Conservation (phyloP, 35 echinoderm and acorn worm genomes). For the Apostichopus parvimensis region DNA sequence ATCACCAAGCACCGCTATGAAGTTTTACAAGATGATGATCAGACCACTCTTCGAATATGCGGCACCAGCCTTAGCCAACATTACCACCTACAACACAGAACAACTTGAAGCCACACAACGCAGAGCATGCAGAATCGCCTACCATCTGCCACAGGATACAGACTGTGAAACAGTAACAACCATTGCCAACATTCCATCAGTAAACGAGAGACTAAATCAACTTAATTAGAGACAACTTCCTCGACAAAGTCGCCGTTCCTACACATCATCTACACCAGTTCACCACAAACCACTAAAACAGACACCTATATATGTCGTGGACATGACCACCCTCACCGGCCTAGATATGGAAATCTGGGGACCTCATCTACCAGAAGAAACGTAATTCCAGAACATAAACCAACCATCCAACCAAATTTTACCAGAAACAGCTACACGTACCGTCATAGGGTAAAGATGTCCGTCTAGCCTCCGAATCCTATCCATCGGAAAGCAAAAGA, state of each 20-base stretch:
- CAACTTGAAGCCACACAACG: slow-evolving; percentile 2
- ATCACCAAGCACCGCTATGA: background rate
- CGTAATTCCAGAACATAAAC: too few relatives aligned
- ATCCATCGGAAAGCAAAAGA: too few relatives aligned
- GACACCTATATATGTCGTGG: background rate
- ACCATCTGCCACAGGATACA: background rate
- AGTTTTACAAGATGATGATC: slow-evolving; percentile 24
- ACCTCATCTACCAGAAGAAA: too few relatives aligned
- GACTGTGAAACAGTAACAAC: background rate
- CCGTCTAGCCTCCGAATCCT: too few relatives aligned
- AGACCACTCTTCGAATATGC: slow-evolving; percentile 18
- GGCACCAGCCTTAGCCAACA: background rate
- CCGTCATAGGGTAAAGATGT: too few relatives aligned
- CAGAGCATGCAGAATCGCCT: background rate
- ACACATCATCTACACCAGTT: background rate
- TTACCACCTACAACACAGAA: background rate
- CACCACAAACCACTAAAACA: background rate
- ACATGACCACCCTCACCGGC: background rate
- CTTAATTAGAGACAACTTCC: background rate
- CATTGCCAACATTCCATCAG: background rate
- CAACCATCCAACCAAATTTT: too few relatives aligned
- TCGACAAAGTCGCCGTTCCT: background rate
- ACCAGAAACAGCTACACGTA: too few relatives aligned
- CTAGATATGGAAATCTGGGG: too few relatives aligned
- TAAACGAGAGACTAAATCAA: background rate